phyloP scores from a whole-genome alignment of 2,888 invertebrate species.

The Globia sparganii region DNA sequence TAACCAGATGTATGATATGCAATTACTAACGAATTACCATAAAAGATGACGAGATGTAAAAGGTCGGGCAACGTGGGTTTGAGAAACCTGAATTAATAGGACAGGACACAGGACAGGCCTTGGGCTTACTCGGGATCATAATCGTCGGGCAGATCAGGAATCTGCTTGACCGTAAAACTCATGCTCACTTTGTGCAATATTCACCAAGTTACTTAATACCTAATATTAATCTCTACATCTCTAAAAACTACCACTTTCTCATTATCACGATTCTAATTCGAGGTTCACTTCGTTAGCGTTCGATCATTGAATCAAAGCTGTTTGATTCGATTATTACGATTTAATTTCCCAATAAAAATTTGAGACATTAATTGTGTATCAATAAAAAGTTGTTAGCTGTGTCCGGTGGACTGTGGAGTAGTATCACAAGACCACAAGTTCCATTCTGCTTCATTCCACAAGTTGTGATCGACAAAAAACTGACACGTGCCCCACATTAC shows the following conservation, averaged over 20 bases:
- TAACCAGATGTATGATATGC: neutral
- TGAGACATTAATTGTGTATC: slow-evolving; percentile 59
- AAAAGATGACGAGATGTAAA: neutral
- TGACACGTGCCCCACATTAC: slow-evolving; percentile 63
- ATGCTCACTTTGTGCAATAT: no score
- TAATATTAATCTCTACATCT: slow-evolving; percentile 1
- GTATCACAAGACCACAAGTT: slow-evolving; percentile 54
- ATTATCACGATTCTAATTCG: slow-evolving; percentile 46
- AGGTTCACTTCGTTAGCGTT: slow-evolving; percentile 51
- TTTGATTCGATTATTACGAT: slow-evolving; percentile 60
- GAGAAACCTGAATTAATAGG: neutral
- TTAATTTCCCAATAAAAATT: slow-evolving; percentile 62
- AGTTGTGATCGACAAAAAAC: slow-evolving; percentile 60
- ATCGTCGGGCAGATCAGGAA: neutral
- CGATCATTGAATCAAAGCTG: slow-evolving; percentile 55
- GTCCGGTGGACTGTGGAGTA: slow-evolving; percentile 56
- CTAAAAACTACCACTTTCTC: slow-evolving; percentile 38
- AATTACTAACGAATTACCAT: neutral
- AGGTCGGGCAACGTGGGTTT: neutral
- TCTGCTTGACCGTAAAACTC: neutral
- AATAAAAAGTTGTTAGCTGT: slow-evolving; percentile 58
- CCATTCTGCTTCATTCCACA: slow-evolving; percentile 58
- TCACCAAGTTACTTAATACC: neutral
- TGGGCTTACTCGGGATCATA: neutral
- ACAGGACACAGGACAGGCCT: no score